Evolutionary conservation across 2,888 invertebrate species (phyloP), one percentile per base, ranked within the genome.

Genomic region (Ennomos fuscantarius): DNA sequence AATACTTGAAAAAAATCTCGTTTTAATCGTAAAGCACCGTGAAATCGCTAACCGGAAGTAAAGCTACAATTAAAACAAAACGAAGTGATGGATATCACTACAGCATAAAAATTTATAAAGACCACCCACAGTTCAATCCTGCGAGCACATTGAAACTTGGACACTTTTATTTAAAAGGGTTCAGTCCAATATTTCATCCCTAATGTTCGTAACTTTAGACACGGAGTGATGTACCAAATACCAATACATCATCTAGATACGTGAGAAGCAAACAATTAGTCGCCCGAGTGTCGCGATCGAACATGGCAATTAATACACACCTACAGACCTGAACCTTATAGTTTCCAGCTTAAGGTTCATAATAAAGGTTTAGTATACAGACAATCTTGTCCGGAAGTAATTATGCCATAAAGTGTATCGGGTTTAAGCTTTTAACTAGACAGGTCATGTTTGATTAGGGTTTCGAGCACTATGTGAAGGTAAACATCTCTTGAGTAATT

Each of bases 361-460:
- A 51, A 50, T 62, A 36, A 54, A 50, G 54, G 12, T 35, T 43
- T 24, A 24, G 24, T 24, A 15, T 24, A 33, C 9, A 13, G 8
- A 13, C 42, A 32, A 44, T 55, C 33, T 63, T 60, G 65, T 60
- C 72, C 74, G 83, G 83, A 83, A 78, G 79, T 79, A 81, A 84
- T 83, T 80, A 79, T 78, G 69, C 64, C 79, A 78, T 81, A 79
- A 80, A 82, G 60, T 65, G 71, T 73, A 66, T 66, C 69, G 63
- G 69, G 72, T 76, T 74, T 57, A 51, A 52, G 58, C 56, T 62
- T 72, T 74, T 76, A 73, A 74, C 65, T 73, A 79, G 73, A 73
- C 74, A 76, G 71, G 72, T 72, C 71, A 68, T 84, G 80, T 85
- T 84, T 84, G 84, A 84, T 82, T 80, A 81, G 76, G 80, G 77